Evolutionary conservation across 2,113 vertebrate genomes (phyloP).

Genomic region (Riparia riparia): DNA sequence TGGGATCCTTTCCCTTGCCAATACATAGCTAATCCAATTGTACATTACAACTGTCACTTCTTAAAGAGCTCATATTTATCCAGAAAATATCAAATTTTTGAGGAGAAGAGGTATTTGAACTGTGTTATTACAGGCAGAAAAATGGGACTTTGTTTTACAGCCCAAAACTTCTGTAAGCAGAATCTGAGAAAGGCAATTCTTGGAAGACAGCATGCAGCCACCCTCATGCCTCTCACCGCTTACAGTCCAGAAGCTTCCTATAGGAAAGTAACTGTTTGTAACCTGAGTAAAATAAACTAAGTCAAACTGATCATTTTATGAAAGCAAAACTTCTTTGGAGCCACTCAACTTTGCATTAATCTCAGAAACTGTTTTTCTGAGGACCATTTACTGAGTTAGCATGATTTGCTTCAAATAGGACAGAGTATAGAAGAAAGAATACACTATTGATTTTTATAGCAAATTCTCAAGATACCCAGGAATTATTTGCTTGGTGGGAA

Average conservation of each 20-base stretch:
- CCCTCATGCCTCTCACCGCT: background rate
- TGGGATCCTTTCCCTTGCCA: background rate
- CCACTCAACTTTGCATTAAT: background rate
- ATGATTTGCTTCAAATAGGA: background rate
- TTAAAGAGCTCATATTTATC: background rate
- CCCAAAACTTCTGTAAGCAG: background rate
- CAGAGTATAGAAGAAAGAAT: background rate
- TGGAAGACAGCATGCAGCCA: background rate
- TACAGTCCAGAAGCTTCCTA: background rate
- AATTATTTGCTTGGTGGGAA: background rate
- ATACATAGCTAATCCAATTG: background rate
- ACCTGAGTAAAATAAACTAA: background rate
- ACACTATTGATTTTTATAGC: background rate
- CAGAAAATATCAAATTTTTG: accelerated
- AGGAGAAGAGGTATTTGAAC: background rate
- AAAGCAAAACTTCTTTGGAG: background rate
- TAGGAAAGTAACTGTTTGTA: background rate
- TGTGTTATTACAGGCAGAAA: background rate
- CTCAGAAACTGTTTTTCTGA: background rate
- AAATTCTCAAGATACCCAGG: background rate
- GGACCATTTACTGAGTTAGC: background rate
- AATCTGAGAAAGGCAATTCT: background rate
- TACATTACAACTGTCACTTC: background rate
- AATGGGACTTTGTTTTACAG: background rate
- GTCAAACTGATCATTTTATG: background rate